Base-by-base conservation (phyloP, 2,888 invertebrate genomes). In the Xiphydria camelus region DNA sequence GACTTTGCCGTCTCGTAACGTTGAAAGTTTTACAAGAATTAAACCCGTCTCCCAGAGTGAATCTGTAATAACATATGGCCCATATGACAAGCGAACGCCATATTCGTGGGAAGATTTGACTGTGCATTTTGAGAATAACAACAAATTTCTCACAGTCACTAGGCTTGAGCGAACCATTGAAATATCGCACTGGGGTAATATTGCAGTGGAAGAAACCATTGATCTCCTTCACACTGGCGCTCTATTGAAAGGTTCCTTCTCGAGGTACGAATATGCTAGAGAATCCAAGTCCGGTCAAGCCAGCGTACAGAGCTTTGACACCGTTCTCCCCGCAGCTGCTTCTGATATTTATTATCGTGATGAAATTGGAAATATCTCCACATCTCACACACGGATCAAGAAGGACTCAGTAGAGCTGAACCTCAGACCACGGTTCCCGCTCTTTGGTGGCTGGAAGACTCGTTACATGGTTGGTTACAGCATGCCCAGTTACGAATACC, bases 391-490 rank as follows among this genome's bases (percentile, higher is more conserved):
- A 79, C 84, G 88, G 55, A 79, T 89, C 17, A 83, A 89, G 59
- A 91, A 91, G 57, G 95, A 98, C 69, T 89, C 93, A 25, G 94
- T 98, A 4, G 97, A 99, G 68, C 78, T 99, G 3, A 97, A 97
- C 66, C 80, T 99, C n/a, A 82, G 94, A 37, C 99, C 98, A 1
- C 82, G 99, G 62, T 99, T 97, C 76, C 99, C 99, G 2, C 80
- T 99, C 3, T 99, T 98, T 76, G 99, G 99, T 42, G 99, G 99
- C 9, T 99, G 99, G 99, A 93, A 91, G 75, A 97, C 96, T 5
- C 92, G 94, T 61, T 99, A 99, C 76, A 89, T 89, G 29, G 81
- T 99, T 34, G 99, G 99, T 2, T 96, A 97, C 79, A 97, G 95
- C 78, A 89, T 99, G 0, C 98, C 99, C 2, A 94, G 95, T 59